Percentiles rank a stretch among this genome's conserved stretches.
These are phyloP conservation scores for Poecile montanus DNA, from an alignment of 2,797 vertebrate genomes.

Conservation along the genomic window DNA sequence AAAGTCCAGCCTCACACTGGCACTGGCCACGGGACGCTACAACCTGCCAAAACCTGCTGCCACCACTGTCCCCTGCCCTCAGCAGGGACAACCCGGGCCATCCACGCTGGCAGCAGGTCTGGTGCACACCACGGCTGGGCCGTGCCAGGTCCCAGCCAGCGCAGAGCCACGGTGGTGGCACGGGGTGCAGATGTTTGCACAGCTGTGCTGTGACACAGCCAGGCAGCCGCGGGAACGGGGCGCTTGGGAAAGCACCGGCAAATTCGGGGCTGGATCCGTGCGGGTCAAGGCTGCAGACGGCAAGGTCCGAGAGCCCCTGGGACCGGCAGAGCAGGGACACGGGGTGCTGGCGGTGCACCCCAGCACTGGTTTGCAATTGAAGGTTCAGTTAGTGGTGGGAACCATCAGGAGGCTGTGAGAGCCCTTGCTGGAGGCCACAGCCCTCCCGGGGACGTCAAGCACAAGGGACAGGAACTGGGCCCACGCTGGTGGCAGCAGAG, in stretches of 20 bases:
- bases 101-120: rapidly evolving
- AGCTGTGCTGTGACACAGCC: not conserved
- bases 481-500: not conserved
- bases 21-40: rapidly evolving
- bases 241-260: not conserved
- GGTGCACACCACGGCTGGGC: rapidly evolving
- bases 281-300: not conserved
- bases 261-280: not conserved
- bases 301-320: rapidly evolving
- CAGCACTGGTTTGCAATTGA: not conserved
- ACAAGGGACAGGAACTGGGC: rapidly evolving
- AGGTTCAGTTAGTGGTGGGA: not conserved
- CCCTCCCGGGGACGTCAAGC: not conserved
- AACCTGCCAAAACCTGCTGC: not conserved
- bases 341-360: not conserved
- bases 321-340: not conserved
- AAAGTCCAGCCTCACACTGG: not conserved
- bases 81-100: rapidly evolving
- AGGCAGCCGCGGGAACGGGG: not conserved
- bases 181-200: not conserved
- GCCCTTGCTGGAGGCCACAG: not conserved
- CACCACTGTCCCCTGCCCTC: not conserved
- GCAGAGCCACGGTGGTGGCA: not conserved
- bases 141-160: not conserved
- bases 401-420: not conserved